Conservation (phyloP, 1,140 invertebrate genomes). For the Lerema accius region DNA sequence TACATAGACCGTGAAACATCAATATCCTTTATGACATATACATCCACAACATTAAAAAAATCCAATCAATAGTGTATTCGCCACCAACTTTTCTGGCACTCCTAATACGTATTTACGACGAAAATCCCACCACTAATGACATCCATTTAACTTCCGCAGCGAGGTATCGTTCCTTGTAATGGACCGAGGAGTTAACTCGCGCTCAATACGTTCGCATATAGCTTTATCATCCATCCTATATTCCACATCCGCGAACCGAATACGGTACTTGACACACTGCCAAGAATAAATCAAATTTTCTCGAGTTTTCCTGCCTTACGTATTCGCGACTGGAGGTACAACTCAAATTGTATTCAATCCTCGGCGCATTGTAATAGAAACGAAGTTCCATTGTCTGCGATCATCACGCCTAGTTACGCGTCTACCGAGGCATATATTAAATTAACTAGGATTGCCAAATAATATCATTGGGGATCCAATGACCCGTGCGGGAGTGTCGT, state of each 20-base stretch:
- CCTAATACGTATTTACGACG: background rate
- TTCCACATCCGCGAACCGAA: conserved; percentile 66
- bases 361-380: conserved; percentile 26
- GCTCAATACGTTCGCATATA: conserved; percentile 77
- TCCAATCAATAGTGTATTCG: background rate
- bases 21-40: no score
- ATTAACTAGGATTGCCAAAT: conserved; percentile 35
- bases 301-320: conserved; percentile 29
- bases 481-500: conserved; percentile 21
- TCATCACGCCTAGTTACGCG: conserved; percentile 19
- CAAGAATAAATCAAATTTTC: conserved; percentile 76
- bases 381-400: conserved; percentile 21
- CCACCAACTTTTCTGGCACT: background rate
- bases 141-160: background rate
- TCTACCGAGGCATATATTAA: conserved; percentile 32
- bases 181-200: conserved; percentile 51
- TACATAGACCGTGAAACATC: no score
- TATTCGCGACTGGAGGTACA: conserved; percentile 11
- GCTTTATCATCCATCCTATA: no score
- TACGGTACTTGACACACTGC: conserved; percentile 74
- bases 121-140: conserved; percentile 1
- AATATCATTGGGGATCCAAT: conserved; percentile 27
- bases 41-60: background rate
- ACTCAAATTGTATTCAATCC: conserved; percentile 25
- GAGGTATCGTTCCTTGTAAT: conserved; percentile 40